Conservation (phyloP, 2,888 invertebrate genomes). For the Drosophila pegasa region DNA sequence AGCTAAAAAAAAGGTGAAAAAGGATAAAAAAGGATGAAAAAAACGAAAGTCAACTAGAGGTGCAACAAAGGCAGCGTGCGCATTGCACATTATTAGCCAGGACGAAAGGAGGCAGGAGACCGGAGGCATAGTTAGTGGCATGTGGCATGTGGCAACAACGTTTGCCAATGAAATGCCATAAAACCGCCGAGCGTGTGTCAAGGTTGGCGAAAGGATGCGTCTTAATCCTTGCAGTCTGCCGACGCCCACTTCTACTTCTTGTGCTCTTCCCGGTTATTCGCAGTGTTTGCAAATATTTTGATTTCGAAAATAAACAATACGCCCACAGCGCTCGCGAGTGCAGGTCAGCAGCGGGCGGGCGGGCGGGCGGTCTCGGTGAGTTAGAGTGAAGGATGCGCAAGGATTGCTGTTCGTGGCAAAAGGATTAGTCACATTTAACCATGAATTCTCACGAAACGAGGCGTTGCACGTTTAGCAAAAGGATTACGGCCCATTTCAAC, state of each 20-base stretch:
- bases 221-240: slow-evolving; percentile 63
- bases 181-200: slow-evolving; percentile 63
- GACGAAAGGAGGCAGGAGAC: slow-evolving; percentile 22
- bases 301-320: slow-evolving; percentile 82
- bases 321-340: slow-evolving; percentile 60
- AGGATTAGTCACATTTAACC: slow-evolving; percentile 79
- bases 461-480: slow-evolving; percentile 76
- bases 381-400: slow-evolving; percentile 8
- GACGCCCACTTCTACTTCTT: slow-evolving; percentile 17
- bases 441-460: slow-evolving; percentile 58
- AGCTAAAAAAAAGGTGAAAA: slow-evolving; percentile 50
- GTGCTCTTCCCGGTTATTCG: slow-evolving; percentile 40
- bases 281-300: slow-evolving; percentile 82
- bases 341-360: slow-evolving; percentile 32
- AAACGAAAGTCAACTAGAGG: slow-evolving; percentile 65
- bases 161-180: slow-evolving; percentile 41
- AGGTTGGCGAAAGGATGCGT: slow-evolving; percentile 71
- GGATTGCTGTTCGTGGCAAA: slow-evolving; percentile 25
- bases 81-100: slow-evolving; percentile 65
- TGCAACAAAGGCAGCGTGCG: slow-evolving; percentile 54
- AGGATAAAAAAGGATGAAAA: slow-evolving; percentile 22
- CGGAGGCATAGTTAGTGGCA: slow-evolving; percentile 7
- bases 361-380: neutral
- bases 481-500: slow-evolving; percentile 79
- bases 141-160: slow-evolving; percentile 36